phyloP scores from a whole-genome alignment of 2,113 vertebrate genomes.

The Callipepla squamata region DNA sequence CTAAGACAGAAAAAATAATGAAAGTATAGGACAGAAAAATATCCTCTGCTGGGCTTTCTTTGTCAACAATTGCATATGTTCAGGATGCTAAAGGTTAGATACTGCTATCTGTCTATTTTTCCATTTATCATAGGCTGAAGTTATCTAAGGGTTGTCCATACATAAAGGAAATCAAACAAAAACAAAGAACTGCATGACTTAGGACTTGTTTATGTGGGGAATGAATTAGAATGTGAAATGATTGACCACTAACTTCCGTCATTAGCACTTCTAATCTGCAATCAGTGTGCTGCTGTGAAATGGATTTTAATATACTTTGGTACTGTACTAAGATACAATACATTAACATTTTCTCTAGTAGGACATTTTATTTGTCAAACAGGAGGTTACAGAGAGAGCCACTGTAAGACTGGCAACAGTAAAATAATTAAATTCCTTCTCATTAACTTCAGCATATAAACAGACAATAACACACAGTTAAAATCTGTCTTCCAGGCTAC shows the following conservation, averaged over 20 bases:
- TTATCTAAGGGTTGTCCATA: neutral
- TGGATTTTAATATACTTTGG: neutral
- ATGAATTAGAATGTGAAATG: neutral
- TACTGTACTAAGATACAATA: neutral
- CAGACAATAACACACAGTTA: neutral
- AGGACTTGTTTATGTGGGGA: neutral
- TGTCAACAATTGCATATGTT: neutral
- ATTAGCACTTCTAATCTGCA: neutral
- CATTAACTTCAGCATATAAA: constrained; percentile 1
- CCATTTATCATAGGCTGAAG: neutral
- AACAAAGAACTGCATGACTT: neutral
- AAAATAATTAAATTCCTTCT: constrained; percentile 19
- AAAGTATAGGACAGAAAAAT: neutral
- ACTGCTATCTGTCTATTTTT: neutral
- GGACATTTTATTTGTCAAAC: neutral
- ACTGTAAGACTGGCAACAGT: neutral
- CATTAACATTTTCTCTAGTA: neutral
- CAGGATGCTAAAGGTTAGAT: neutral
- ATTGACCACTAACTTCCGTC: neutral
- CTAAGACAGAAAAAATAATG: neutral
- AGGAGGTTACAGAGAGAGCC: neutral
- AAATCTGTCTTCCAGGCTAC: constrained; percentile 1
- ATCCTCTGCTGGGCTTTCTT: neutral
- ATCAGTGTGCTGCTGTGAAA: neutral
- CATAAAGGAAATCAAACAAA: neutral